Base-by-base conservation (phyloP, 2,113 vertebrate species). In the Elachura formosa region DNA sequence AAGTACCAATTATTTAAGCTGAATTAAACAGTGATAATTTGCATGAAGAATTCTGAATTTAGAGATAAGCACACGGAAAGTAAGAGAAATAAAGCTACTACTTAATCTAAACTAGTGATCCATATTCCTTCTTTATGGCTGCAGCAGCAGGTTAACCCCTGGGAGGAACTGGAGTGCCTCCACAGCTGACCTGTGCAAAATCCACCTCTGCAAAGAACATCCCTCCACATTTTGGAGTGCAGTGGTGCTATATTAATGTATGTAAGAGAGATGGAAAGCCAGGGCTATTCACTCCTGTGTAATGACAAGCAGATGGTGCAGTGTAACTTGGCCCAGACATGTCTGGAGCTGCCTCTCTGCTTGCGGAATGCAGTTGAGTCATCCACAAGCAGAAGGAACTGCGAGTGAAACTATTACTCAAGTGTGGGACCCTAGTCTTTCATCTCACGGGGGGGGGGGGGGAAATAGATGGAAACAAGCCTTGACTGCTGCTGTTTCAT, bases 1-100 rank as follows among this genome's bases (percentile, higher is more conserved):
- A 86, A 92, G 64, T 56, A 88, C 68, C 88, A 95, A 96, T 95
- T 94, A 94, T 82, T 93, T 91, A 93, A 85, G 67, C 73, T 89
- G 87, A 93, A 73, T 85, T 86, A 93, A 85, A 94, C 21, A 79
- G 33, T 64, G 66, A 49, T 68, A 59, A 94, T 95, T 95, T 95
- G 79, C 88, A 69, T 68, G 25, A 88, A 67, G 76, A 45, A 38
- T 75, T 81, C 41, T 62, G 54, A 92, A 79, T 4, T 38, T 13
- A 75, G 61, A 88, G 34, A 68, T 46, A 87, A 92, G 87, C 19
- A 43, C 2, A 0, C 18, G 21, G 40, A 34, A 88, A 63, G 3
- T 14, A 82, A 56, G 22, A 83, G 34, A 81, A 91, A 74, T 31
- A 8, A 68, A 84, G 43, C 73, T 34, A 43, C 49, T 77, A 23